Evolutionary conservation across 2,113 vertebrate genomes (phyloP), one percentile per base, ranked within the genome.

Genomic region (Psophia crepitans): DNA sequence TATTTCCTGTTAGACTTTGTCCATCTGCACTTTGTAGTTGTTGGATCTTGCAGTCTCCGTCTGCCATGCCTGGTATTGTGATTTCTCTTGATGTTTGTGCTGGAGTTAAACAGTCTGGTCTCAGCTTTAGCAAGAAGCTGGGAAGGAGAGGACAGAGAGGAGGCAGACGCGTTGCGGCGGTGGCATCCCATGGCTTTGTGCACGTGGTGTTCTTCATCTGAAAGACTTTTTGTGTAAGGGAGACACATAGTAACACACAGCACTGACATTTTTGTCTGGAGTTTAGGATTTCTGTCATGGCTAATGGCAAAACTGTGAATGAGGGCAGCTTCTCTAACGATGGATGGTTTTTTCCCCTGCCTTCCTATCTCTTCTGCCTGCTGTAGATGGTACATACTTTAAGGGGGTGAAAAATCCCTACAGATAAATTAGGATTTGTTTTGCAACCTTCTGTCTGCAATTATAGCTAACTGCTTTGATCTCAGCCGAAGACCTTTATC

Each of bases 391-490:
- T 70, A 48, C 33, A 5, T 68, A 12, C 54, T 95, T 87, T 17
- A 58, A 26, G 41, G 57, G 51, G 37, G 58, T 76, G 68, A 95
- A 94, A 69, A 92, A 78, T 81, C 49, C 70, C 32, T 61, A 27
- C 73, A 94, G 94, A 87, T 93, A 79, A 87, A 89, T 89, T 48
- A 79, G 57, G 84, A 79, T 89, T 94, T 78, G 84, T 87, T 96
- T 95, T 95, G 46, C 65, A 68, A 14, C 65, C 77, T 91, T 84
- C 73, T 89, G 71, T 64, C 43, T 61, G 87, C 91, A 89, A 3
- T 95, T 95, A 58, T 1, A 68, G 51, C 69, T 81, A 75, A 91
- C 69, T 87, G 84, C 69, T 97, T 95, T 94, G 81, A 84, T 96
- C 89, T 94, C 66, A 54, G 57, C 78, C 87, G 74, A 94, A 91